Conservation (phyloP, 1,140 invertebrate species). For the Magallana gigas region DNA sequence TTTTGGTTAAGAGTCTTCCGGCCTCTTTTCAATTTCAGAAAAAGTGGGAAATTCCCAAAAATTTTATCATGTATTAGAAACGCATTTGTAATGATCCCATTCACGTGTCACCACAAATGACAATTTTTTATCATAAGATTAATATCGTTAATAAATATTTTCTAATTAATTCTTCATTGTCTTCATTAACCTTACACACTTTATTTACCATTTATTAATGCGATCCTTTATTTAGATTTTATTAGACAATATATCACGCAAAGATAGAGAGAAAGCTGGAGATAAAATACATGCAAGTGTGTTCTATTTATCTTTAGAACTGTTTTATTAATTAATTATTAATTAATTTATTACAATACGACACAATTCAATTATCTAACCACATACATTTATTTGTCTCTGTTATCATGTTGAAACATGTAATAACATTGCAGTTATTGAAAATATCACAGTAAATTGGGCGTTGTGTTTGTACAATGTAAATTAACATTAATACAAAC, state of each 20-base stretch:
- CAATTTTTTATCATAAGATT: not conserved
- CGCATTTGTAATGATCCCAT: not conserved
- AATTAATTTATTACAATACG: too few species aligned
- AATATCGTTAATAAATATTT: not conserved
- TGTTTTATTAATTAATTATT: too few species aligned
- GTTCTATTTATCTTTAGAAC: too few species aligned
- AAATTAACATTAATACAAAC: not conserved
- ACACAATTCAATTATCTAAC: too few species aligned
- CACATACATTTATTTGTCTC: too few species aligned
- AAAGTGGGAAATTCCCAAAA: slow-evolving; percentile 19
- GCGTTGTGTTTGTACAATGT: not conserved
- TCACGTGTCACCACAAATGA: not conserved
- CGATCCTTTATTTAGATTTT: not conserved
- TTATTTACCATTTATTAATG: not conserved
- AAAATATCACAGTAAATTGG: slow-evolving; percentile 15
- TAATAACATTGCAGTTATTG: not conserved
- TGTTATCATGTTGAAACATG: not conserved
- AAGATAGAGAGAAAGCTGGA: too few species aligned
- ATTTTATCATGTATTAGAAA: not conserved
- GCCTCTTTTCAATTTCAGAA: not conserved
- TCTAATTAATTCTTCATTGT: slow-evolving; percentile 18
- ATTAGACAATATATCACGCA: not conserved
- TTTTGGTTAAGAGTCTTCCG: too few species aligned
- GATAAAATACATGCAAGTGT: too few species aligned
- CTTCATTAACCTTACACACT: slow-evolving; percentile 7